Evolutionary conservation across 2,888 invertebrate genomes (phyloP).

Genomic region (Iselma pallidipennis): DNA sequence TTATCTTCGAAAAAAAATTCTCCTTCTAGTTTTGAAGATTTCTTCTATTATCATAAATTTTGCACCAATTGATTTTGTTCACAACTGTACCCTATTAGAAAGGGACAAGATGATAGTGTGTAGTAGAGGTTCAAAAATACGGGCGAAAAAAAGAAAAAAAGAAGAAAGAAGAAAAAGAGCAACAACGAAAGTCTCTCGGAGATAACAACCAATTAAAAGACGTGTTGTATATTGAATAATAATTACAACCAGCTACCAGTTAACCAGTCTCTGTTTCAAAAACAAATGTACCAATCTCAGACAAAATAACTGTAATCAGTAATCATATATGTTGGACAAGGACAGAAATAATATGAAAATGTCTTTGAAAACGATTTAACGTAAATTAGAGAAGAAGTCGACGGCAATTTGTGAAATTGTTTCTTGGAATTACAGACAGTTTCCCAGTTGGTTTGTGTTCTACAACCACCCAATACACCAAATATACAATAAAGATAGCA

Average conservation of each 20-base stretch:
- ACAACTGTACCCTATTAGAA: neutral
- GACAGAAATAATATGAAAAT: conserved; percentile 8
- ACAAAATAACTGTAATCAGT: neutral
- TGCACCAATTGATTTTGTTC: neutral
- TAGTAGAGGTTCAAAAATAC: neutral
- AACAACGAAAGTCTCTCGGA: conserved; percentile 27
- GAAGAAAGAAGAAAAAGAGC: neutral
- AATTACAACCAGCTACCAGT: conserved; percentile 53
- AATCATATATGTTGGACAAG: conserved; percentile 12
- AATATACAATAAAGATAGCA: conserved; percentile 3
- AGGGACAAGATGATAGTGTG: neutral
- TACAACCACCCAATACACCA: conserved; percentile 12
- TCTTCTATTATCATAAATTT: neutral
- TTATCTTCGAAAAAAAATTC: neutral
- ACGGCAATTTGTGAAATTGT: conserved; percentile 57
- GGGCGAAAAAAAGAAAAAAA: neutral
- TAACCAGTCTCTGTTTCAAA: conserved; percentile 34
- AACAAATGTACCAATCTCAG: conserved; percentile 25
- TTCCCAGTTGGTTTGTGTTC: conserved; percentile 31
- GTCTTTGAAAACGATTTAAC: conserved; percentile 17
- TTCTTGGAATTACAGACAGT: conserved; percentile 49
- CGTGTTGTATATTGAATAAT: conserved; percentile 58
- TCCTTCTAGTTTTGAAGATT: neutral
- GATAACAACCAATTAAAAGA: conserved; percentile 58
- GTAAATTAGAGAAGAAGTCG: conserved; percentile 51